Base-by-base conservation (phyloP, 2,797 vertebrate species). In the Phyllotis vaccarum region DNA sequence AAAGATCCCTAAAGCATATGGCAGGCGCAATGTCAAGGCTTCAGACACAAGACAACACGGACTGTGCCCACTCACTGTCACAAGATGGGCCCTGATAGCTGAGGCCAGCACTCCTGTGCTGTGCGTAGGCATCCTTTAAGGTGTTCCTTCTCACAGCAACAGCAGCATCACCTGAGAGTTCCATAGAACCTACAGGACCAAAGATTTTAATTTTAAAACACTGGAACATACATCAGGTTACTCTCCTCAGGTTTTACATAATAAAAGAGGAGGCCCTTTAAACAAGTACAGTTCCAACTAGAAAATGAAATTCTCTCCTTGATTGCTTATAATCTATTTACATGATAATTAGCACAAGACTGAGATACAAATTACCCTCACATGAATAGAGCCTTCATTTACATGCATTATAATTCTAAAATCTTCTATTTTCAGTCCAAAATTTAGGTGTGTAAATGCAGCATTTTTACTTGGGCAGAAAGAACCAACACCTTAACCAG, bases 331-430 rank as follows among this genome's bases (percentile, higher is more conserved):
- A 95, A 96, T 89, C 89, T 89, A 93, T 95, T 97, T 95, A 93
- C 79, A 56, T 60, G 90, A 95, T 91, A 93, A 98, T 97, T 97
- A 97, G 90, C 87, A 96, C 89, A 95, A 60, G 66, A 95, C 80
- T 96, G 58, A 82, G 89, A 98, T 94, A 96, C 76, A 40, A 97
- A 97, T 95, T 96, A 96, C 37, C 62, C 93, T 96, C 80, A 81
- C 37, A 91, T 95, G 72, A 97, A 94, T 91, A 97, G 92, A 93
- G 70, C 7, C 49, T n/a, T 22, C 27, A 97, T 97, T 97, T 97
- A 43, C 97, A 98, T 97, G 97, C 95, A 96, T 98, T 97, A 91
- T 93, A 96, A 95, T 96, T 72, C 72, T 95, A 96, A 88, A 96
- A 93, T 97, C 68, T 82, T 93, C 88, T 96, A 96, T 91, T 96